Conservation (phyloP, 1,140 invertebrate genomes). For the Leptestheria dahalacensis region DNA sequence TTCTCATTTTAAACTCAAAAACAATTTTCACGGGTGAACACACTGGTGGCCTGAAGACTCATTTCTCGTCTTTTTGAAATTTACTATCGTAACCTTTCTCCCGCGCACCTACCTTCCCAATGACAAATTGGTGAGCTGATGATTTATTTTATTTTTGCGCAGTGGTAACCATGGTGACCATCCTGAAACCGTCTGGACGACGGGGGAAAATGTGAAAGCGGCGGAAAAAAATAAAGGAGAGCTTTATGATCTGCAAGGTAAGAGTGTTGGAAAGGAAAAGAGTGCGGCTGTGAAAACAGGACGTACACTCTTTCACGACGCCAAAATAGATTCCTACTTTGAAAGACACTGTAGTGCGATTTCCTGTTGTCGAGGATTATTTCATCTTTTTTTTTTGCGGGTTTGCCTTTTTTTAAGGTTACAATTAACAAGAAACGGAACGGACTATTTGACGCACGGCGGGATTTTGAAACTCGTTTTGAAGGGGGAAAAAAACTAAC, state of each 20-base stretch:
- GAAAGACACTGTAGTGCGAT: neutral
- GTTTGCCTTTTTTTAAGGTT: neutral
- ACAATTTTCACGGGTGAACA: neutral
- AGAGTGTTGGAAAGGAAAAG: neutral
- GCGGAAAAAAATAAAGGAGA: neutral
- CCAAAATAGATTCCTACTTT: neutral
- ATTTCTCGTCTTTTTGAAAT: too few species aligned
- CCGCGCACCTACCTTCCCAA: too few species aligned
- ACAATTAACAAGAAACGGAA: neutral
- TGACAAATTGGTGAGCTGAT: too few species aligned
- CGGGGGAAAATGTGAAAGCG: neutral
- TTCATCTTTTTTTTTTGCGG: neutral
- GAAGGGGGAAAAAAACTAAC: too few species aligned
- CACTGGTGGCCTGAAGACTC: neutral
- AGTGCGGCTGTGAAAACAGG: neutral
- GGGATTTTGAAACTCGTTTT: too few species aligned
- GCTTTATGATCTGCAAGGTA: too few species aligned
- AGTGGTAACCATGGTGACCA: too few species aligned
- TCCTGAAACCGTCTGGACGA: too few species aligned
- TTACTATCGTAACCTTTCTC: too few species aligned
- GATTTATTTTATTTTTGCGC: too few species aligned
- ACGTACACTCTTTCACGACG: neutral
- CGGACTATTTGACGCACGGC: neutral
- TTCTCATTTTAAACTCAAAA: too few species aligned
- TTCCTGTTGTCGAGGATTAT: neutral